A percentile compares a stretch with the other conserved stretches of the same genome.
Conservation (phyloP, 2,888 invertebrate species). For the Caenorhabditis sulstoni region DNA sequence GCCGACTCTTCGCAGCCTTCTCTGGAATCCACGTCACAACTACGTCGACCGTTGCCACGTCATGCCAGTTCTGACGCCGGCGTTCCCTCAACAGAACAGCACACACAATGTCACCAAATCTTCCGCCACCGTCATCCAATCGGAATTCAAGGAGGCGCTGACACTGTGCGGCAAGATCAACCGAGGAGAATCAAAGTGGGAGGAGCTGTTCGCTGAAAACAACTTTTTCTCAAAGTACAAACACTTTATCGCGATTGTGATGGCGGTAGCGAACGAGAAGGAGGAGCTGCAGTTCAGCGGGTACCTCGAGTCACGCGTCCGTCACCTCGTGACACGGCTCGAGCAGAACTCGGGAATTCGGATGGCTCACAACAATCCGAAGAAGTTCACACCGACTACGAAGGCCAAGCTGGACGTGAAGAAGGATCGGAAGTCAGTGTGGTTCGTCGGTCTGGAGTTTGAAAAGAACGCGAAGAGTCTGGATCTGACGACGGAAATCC, state of each 20-base stretch:
- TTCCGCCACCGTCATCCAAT: too few relatives aligned
- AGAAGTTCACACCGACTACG: constrained; percentile 88
- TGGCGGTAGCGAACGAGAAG: constrained; percentile 68
- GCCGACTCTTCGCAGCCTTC: too few relatives aligned
- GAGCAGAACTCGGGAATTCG: constrained; percentile 88
- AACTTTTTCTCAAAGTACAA: constrained; percentile 86
- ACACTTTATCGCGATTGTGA: constrained; percentile 86
- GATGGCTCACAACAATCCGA: constrained; percentile 95
- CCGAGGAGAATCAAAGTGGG: too few relatives aligned
- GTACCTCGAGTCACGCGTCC: constrained; percentile 91
- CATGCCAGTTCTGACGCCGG: too few relatives aligned
- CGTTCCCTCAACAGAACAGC: too few relatives aligned
- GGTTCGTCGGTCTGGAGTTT: constrained; percentile 21
- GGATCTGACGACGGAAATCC: constrained; percentile 11
- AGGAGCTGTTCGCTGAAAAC: constrained; percentile 84
- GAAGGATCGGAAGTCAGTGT: too few relatives aligned
- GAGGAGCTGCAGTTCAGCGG: constrained; percentile 73
- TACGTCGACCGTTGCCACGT: too few relatives aligned
- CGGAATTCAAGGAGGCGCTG: too few relatives aligned
- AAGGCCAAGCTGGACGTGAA: too few relatives aligned
- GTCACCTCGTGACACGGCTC: constrained; percentile 92
- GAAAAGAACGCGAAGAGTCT: constrained; percentile 3
- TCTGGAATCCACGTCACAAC: too few relatives aligned
- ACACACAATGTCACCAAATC: too few relatives aligned
- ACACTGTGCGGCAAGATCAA: too few relatives aligned